These are phyloP conservation scores for Drosophila flavopinicola DNA, from an alignment of 2,888 invertebrate species.

Conservation along the genomic window DNA sequence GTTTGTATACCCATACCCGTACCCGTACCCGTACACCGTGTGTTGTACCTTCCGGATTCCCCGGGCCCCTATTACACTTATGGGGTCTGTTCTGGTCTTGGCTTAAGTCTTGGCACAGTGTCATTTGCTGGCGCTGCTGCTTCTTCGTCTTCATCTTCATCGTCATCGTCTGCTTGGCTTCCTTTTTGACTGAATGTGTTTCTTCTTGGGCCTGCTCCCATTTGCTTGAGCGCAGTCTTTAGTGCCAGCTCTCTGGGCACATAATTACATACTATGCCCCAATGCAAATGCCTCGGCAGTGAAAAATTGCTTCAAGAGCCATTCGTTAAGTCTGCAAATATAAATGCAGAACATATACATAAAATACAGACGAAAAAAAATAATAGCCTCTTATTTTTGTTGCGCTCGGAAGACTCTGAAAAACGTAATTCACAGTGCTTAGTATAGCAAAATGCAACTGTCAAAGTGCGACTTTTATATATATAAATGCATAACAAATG, in stretches of 20 bases:
- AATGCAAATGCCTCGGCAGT: slow-evolving; percentile 48
- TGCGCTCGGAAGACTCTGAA: slow-evolving; percentile 20
- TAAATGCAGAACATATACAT: slow-evolving; percentile 26
- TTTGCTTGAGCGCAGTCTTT: slow-evolving; percentile 68
- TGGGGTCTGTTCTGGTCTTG: slow-evolving; percentile 15
- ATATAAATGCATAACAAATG: too few species aligned
- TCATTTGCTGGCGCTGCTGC: slow-evolving; percentile 41
- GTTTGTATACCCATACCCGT: slow-evolving; percentile 25
- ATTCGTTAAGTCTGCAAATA: slow-evolving; percentile 33
- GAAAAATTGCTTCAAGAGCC: slow-evolving; percentile 55
- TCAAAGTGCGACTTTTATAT: neutral
- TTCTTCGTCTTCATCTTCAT: slow-evolving; percentile 19
- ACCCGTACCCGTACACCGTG: too few species aligned
- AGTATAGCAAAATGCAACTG: neutral
- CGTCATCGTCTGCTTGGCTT: slow-evolving; percentile 49
- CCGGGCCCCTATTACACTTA: slow-evolving; percentile 10
- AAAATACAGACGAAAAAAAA: neutral
- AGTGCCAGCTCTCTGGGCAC: slow-evolving; percentile 44
- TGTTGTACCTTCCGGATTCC: slow-evolving; percentile 13
- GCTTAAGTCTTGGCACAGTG: slow-evolving; percentile 48
- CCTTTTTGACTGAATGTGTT: slow-evolving; percentile 29
- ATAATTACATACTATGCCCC: slow-evolving; percentile 63
- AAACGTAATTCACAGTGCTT: slow-evolving; percentile 3
- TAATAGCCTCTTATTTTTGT: slow-evolving; percentile 27
- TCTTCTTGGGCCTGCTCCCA: slow-evolving; percentile 51